Conservation (phyloP, 2,797 vertebrate species). For the Sebastes melanostomus region DNA sequence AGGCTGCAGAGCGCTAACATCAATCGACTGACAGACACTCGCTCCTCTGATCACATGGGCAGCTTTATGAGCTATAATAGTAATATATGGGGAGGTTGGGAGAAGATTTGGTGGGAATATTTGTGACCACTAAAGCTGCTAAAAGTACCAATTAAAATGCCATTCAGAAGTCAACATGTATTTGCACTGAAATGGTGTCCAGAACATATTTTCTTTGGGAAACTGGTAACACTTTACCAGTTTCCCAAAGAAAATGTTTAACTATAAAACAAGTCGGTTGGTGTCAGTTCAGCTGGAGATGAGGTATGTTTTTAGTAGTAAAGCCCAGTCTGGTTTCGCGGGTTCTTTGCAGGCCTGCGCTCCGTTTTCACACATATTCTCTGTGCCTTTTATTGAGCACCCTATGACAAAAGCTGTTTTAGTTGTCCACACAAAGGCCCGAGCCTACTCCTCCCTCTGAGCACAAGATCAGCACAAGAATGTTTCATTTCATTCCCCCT, state of each 20-base stretch:
- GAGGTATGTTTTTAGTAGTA: conserved; percentile 69
- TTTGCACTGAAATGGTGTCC: not conserved
- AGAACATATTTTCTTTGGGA: not conserved
- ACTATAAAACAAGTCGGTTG: conserved; percentile 50
- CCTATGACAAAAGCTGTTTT: conserved; percentile 87
- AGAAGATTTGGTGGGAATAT: conserved; percentile 14
- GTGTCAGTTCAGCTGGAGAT: conserved; percentile 51
- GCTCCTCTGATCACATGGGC: conserved; percentile 4
- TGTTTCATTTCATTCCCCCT: conserved; percentile 82
- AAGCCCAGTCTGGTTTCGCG: conserved; percentile 65
- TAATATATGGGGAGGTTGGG: conserved; percentile 41
- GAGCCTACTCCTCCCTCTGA: conserved; percentile 80
- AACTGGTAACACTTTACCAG: conserved; percentile 33
- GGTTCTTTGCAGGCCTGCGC: conserved; percentile 67
- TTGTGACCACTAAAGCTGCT: not conserved
- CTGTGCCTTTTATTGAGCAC: conserved; percentile 80
- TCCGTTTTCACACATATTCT: conserved; percentile 85
- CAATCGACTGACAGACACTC: conserved; percentile 58
- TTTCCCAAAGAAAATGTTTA: conserved; percentile 54
- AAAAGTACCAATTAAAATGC: conserved; percentile 1
- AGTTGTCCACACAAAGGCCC: conserved; percentile 83
- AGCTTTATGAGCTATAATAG: conserved; percentile 47
- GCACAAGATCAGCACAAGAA: conserved; percentile 83
- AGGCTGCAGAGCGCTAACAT: conserved; percentile 54
- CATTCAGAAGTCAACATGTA: not conserved